A percentile compares a stretch with the other conserved stretches of the same genome.
Conservation (phyloP, 2,113 vertebrate genomes). For the Eonycteris spelaea region DNA sequence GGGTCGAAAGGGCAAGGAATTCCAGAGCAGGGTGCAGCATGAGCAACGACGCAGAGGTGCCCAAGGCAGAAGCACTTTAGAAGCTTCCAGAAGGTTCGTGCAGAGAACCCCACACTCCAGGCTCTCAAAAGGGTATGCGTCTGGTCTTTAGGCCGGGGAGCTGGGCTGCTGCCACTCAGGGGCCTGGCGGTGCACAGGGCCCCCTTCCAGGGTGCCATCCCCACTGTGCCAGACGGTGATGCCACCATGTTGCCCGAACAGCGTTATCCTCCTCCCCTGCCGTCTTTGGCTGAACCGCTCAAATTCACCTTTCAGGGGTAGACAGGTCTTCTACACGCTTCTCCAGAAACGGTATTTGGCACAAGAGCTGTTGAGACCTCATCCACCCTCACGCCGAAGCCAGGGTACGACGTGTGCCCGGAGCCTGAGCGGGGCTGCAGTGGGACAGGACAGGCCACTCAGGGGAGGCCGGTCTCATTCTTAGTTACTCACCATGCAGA, state of each 20-base stretch:
- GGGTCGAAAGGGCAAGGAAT: accelerated
- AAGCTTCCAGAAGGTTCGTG: neutral
- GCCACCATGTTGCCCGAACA: too few species aligned
- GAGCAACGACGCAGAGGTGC: neutral
- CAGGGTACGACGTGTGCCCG: neutral
- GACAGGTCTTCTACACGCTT: neutral
- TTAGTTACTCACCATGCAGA: accelerated
- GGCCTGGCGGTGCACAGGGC: accelerated
- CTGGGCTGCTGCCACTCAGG: too few species aligned
- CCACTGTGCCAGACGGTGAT: too few species aligned
- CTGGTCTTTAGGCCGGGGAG: too few species aligned
- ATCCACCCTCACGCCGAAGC: neutral
- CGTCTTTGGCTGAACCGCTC: neutral
- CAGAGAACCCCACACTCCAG: accelerated
- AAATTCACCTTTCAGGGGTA: neutral
- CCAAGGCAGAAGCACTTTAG: neutral
- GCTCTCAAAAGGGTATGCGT: neutral
- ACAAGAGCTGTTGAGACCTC: accelerated
- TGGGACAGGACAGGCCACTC: neutral
- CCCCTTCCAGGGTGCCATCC: too few species aligned
- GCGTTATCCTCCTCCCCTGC: neutral
- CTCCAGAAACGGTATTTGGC: neutral
- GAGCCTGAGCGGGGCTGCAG: neutral
- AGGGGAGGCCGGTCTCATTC: neutral
- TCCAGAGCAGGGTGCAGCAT: accelerated